Conservation (phyloP, 1,140 invertebrate genomes). For the Subanguina moxae region DNA sequence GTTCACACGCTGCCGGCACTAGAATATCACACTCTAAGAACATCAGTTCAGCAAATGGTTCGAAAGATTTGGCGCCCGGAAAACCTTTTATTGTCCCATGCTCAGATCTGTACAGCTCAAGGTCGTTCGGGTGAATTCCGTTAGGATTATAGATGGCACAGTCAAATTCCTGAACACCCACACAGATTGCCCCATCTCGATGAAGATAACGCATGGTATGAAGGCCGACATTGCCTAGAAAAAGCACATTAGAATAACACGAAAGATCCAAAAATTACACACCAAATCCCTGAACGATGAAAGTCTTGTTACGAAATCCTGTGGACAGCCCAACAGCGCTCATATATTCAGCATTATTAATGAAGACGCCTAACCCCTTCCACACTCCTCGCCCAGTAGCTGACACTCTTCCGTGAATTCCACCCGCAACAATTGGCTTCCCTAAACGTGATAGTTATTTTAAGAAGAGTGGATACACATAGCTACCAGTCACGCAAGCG, state of each 20-base stretch:
- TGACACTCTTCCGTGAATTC: slow-evolving; percentile 90
- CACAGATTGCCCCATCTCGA: slow-evolving; percentile 79
- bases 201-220: slow-evolving; percentile 93
- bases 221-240: slow-evolving; percentile 88
- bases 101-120: slow-evolving; percentile 64
- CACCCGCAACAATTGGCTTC: slow-evolving; percentile 78
- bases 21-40: slow-evolving; percentile 95
- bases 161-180: slow-evolving; percentile 89
- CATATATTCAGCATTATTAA: slow-evolving; percentile 94
- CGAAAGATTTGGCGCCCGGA: slow-evolving; percentile 79
- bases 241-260: background rate
- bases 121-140: slow-evolving; percentile 86
- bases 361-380: slow-evolving; percentile 94
- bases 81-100: slow-evolving; percentile 88
- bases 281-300: slow-evolving; percentile 77
- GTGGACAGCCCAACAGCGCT: slow-evolving; percentile 80
- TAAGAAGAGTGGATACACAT: background rate
- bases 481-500: slow-evolving; percentile 93
- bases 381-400: slow-evolving; percentile 95
- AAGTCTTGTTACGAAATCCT: slow-evolving; percentile 92
- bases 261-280: slow-evolving; percentile 6
- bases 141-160: slow-evolving; percentile 84
- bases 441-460: background rate
- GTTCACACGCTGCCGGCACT: slow-evolving; percentile 91
- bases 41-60: slow-evolving; percentile 78